A percentile compares a stretch with the other conserved stretches of the same genome.
Conservation (phyloP, 2,797 vertebrate genomes). For the Platalea minor region DNA sequence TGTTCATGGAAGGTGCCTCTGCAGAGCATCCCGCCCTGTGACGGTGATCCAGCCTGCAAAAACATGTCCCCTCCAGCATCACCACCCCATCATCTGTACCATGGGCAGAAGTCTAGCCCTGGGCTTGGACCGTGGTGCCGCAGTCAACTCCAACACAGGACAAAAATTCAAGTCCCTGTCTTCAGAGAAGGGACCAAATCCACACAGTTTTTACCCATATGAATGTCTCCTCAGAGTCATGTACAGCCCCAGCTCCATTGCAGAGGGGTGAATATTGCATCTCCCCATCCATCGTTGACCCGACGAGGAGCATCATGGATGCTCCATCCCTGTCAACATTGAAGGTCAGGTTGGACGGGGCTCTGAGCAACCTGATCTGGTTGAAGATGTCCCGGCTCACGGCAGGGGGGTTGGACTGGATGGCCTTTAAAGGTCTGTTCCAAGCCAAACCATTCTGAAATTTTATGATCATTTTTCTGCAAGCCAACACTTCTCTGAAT, state of each 20-base stretch:
- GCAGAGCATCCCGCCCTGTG: not conserved
- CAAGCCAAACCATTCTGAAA: not conserved
- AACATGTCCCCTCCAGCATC: not conserved
- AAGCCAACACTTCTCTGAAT: not conserved
- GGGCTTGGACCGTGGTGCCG: accelerated
- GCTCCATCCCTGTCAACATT: not conserved
- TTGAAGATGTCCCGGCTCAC: not conserved
- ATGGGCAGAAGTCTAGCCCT: not conserved
- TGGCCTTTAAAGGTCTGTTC: not conserved
- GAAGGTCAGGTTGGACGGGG: accelerated
- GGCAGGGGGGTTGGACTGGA: accelerated
- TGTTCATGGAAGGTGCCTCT: not conserved
- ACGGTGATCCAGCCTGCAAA: not conserved
- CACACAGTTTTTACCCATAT: not conserved
- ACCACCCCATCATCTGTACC: not conserved
- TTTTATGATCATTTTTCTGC: not conserved
- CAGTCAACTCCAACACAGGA: not conserved
- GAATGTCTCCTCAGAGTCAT: not conserved
- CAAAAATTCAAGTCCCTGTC: not conserved
- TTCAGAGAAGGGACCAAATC: not conserved
- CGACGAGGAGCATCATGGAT: accelerated
- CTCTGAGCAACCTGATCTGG: not conserved
- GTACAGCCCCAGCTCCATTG: not conserved
- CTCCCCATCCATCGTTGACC: not conserved
- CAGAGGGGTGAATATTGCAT: not conserved